Evolutionary conservation across 1,140 invertebrate genomes (phyloP), one percentile per base, ranked within the genome.

Genomic region (Caenorhabditis inopinata): DNA sequence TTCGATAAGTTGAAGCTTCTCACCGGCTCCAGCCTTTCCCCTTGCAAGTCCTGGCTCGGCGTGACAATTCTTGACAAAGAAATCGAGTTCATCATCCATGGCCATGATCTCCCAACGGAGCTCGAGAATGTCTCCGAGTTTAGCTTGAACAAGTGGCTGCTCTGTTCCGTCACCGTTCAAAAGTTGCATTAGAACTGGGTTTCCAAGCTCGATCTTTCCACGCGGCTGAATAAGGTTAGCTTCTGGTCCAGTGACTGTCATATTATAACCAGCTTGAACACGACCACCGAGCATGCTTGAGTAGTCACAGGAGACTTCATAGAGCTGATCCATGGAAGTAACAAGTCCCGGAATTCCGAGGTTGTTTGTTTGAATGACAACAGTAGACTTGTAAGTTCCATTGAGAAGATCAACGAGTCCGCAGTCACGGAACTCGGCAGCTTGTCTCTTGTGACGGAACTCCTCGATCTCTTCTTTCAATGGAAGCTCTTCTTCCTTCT

Each of bases 101-200:
- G 87, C 87, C 87, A 88, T 89, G 21, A 88, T 87, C 68, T 88
- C 87, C 87, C 87, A 88, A 25, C 84, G 83, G 21, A 88, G 80
- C 74, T 89, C 87, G 11, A 88, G 82, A 78, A 89, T 88, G 46
- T 88, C 87, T 47, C 87, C 87, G 27, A 88, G 81, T 80, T 88
- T 88, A 32, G 87, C 87, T 74, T 87, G 85, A 21, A 85, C 32
- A 21, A 85, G 27, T n/a, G 85, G 85, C 29, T 85, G 76, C 25
- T 85, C 77, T 23, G 74, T 81, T 46, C 85, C 85, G 53, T 80
- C 80, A 47, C 78, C 85, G 45, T 47, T 51, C 62, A 81, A 81
- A 84, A 88, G 83, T 82, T 88, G 87, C 87, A 88, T 88, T 9
- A 88, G 74, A 45, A 88, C 87, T 27, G 87, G 87, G 47, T 88